A percentile compares a stretch with the other conserved stretches of the same genome.
Conservation (phyloP, 2,888 invertebrate genomes). For the Germaria angustata region DNA sequence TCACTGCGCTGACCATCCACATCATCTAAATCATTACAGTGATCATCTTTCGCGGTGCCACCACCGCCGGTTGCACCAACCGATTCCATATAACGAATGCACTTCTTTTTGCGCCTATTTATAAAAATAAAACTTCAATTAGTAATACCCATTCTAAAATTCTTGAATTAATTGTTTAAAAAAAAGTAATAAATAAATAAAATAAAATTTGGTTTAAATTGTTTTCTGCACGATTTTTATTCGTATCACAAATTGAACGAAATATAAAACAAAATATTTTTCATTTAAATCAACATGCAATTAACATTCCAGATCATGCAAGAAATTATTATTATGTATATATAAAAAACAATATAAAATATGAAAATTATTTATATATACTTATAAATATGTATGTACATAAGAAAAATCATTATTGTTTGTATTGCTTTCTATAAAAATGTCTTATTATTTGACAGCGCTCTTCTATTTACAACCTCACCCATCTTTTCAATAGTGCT, state of each 20-base stretch:
- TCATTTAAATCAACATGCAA: conserved; percentile 34
- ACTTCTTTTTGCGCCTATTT: conserved; percentile 96
- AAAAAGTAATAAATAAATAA: too few species aligned
- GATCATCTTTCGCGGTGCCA: conserved; percentile 82
- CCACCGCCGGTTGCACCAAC: conserved; percentile 80
- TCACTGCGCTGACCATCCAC: conserved; percentile 68
- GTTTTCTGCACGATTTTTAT: neutral
- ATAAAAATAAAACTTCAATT: conserved; percentile 57
- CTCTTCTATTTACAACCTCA: neutral
- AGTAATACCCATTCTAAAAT: neutral
- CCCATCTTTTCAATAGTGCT: neutral
- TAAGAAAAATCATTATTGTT: conserved; percentile 6
- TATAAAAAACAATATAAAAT: neutral
- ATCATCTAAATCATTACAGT: conserved; percentile 83
- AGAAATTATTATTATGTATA: neutral
- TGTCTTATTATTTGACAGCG: neutral
- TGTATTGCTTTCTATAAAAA: neutral
- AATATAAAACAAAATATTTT: conserved; percentile 6
- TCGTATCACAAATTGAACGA: conserved; percentile 3
- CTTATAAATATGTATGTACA: neutral
- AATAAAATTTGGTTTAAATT: neutral
- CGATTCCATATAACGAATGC: conserved; percentile 96
- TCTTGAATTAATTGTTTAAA: neutral
- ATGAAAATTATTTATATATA: neutral
- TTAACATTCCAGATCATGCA: conserved; percentile 37